Percentiles rank a stretch among this genome's conserved stretches.
Conservation (phyloP, 2,888 invertebrate species). For the Spisula subtruncata region DNA sequence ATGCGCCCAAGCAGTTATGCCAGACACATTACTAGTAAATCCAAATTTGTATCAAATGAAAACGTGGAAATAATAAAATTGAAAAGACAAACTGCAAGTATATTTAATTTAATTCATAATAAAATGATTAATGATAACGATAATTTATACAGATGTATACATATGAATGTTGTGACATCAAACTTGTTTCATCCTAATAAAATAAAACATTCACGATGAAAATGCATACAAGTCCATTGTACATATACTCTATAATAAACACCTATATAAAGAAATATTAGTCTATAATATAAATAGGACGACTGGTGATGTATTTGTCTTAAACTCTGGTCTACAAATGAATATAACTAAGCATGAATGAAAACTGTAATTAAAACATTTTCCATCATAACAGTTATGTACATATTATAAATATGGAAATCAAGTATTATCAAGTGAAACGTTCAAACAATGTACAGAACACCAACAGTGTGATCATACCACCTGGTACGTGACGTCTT, state of each 20-base stretch:
- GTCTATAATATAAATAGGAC: background rate
- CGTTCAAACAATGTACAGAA: too few species aligned
- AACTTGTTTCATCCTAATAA: background rate
- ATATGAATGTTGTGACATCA: background rate
- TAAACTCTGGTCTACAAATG: background rate
- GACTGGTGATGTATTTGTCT: background rate
- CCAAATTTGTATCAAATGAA: too few species aligned
- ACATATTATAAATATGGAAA: too few species aligned
- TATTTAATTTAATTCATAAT: constrained; percentile 25
- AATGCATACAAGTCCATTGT: background rate
- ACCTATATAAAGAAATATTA: background rate
- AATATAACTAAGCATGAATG: too few species aligned
- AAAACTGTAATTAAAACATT: background rate
- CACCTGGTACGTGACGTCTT: too few species aligned
- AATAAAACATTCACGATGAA: background rate
- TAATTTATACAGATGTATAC: constrained; percentile 3
- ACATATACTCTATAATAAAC: background rate
- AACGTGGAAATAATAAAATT: background rate
- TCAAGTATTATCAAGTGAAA: too few species aligned
- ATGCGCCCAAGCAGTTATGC: too few species aligned
- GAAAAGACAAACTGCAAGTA: background rate
- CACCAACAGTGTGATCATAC: too few species aligned
- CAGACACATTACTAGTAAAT: too few species aligned
- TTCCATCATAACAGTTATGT: background rate
- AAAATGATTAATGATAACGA: constrained; percentile 29